Conservation (phyloP, 2,888 invertebrate species). For the Acleris cristana region DNA sequence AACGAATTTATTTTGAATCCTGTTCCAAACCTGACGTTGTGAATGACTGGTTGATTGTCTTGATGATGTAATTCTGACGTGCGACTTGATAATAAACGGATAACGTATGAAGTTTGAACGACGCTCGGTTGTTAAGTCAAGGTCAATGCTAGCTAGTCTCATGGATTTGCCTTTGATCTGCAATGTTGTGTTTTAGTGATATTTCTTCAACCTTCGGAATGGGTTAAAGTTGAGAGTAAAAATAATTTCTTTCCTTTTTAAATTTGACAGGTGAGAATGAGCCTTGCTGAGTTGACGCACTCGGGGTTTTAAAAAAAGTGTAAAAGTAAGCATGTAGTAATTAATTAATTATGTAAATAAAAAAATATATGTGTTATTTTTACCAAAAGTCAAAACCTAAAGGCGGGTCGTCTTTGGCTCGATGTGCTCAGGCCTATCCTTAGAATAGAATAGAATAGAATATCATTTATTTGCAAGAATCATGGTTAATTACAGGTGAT, state of each 20-base stretch:
- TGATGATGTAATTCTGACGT: constrained; percentile 47
- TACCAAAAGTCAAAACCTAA: too few species aligned
- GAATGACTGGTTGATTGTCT: constrained; percentile 22
- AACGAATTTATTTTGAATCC: constrained; percentile 29
- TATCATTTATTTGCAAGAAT: too few species aligned
- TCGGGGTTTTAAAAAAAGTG: background rate
- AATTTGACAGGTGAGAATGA: constrained; percentile 2
- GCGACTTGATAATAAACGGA: constrained; percentile 37
- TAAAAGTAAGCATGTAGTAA: background rate
- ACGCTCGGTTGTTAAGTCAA: constrained; percentile 49
- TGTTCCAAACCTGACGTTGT: constrained; percentile 20
- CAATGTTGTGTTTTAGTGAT: constrained; percentile 34
- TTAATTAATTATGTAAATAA: too few species aligned
- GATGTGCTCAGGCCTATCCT: too few species aligned
- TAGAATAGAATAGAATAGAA: too few species aligned
- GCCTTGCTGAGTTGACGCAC: constrained; percentile 40
- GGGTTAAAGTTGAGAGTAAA: background rate
- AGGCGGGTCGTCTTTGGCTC: too few species aligned
- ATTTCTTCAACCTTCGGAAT: background rate
- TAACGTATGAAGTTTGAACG: constrained; percentile 53
- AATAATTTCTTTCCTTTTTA: background rate
- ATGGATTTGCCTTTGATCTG: constrained; percentile 46
- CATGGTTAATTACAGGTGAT: too few species aligned
- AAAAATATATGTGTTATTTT: too few species aligned
- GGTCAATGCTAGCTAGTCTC: constrained; percentile 51